These are phyloP conservation scores for Helicorthomorpha holstii DNA, from an alignment of 1,140 invertebrate genomes.

Conservation along the genomic window DNA sequence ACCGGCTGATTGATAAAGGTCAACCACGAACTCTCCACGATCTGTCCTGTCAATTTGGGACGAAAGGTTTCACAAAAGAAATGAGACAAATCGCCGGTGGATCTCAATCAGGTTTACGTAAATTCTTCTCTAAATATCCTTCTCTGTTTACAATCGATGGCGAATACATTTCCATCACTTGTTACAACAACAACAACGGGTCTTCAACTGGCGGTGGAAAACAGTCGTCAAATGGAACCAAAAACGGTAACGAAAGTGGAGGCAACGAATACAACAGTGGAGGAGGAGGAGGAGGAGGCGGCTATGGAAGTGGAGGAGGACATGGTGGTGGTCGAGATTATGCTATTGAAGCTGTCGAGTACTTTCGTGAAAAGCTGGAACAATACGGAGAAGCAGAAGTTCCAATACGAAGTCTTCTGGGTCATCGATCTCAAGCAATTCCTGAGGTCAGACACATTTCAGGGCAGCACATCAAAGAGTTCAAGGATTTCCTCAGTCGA, in stretches of 20 bases:
- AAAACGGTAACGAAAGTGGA: background rate
- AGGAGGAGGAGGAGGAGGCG: slow-evolving; percentile 29
- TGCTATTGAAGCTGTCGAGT: slow-evolving; percentile 80
- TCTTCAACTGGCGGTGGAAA: slow-evolving; percentile 14
- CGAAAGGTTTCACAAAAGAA: slow-evolving; percentile 87
- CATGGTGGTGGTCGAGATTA: slow-evolving; percentile 55
- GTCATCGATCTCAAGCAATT: slow-evolving; percentile 81
- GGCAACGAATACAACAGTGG: slow-evolving; percentile 13
- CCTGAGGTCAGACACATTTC: slow-evolving; percentile 91
- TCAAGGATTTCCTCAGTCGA: slow-evolving; percentile 70
- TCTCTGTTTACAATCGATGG: slow-evolving; percentile 77
- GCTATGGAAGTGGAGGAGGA: slow-evolving; percentile 24
- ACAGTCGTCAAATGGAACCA: background rate
- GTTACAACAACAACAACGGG: slow-evolving; percentile 28
- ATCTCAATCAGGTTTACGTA: slow-evolving; percentile 80
- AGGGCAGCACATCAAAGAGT: slow-evolving; percentile 80
- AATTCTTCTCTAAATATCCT: slow-evolving; percentile 63
- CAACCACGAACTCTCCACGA: slow-evolving; percentile 79
- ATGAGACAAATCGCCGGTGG: slow-evolving; percentile 72
- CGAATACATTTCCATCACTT: slow-evolving; percentile 77
- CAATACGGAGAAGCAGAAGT: slow-evolving; percentile 28
- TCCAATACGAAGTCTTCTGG: slow-evolving; percentile 78
- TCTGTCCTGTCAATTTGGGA: slow-evolving; percentile 88
- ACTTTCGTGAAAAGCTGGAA: slow-evolving; percentile 63
- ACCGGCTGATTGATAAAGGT: slow-evolving; percentile 84